phyloP scores from a whole-genome alignment of 2,113 vertebrate genomes.

The Dicentrarchus labrax region DNA sequence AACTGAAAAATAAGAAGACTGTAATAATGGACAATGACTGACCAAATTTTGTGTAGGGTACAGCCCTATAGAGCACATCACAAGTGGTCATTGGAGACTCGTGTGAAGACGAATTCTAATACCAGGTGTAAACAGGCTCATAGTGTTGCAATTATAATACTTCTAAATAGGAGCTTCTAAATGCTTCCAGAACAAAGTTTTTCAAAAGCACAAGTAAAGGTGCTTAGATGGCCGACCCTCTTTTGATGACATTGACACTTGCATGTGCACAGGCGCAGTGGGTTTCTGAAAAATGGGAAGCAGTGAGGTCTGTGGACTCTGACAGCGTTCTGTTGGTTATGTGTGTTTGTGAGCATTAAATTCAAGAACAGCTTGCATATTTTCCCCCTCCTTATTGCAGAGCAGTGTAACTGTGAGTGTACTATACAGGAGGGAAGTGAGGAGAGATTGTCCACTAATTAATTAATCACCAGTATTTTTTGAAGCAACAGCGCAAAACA shows the following conservation, averaged over 20 bases:
- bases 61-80: no score
- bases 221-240: neutral
- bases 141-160: slow-evolving; percentile 13
- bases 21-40: no score
- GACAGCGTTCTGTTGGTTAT: neutral
- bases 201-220: slow-evolving; percentile 20
- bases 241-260: neutral
- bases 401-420: no score
- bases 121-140: no score
- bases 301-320: neutral
- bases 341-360: neutral
- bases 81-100: no score
- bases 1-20: no score
- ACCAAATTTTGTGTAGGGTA: no score
- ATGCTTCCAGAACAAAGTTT: slow-evolving; percentile 18
- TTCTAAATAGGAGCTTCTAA: slow-evolving; percentile 9
- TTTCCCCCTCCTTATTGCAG: neutral
- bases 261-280: neutral
- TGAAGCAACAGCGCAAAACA: no score
- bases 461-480: no score
- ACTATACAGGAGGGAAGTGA: no score
- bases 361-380: neutral
- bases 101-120: no score
- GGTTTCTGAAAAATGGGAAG: neutral
- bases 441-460: no score